phyloP scores from a whole-genome alignment of 1,140 invertebrate genomes.

The Heterodera schachtii region DNA sequence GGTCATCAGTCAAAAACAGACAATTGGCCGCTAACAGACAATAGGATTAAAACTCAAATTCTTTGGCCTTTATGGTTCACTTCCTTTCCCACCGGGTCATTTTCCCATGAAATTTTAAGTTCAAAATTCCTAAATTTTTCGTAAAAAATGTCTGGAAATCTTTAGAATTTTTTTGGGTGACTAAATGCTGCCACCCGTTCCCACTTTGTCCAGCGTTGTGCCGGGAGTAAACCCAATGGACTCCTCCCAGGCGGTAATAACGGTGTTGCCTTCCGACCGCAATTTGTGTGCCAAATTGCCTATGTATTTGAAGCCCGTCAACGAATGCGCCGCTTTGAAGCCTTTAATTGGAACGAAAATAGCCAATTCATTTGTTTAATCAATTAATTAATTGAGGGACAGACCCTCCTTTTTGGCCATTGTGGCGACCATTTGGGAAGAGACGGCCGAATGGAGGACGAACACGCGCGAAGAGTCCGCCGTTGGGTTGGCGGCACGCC shows the following conservation, averaged over 20 bases:
- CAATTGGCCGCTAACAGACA: no score
- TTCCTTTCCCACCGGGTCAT: no score
- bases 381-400: conserved; percentile 71
- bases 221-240: conserved; percentile 84
- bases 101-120: no score
- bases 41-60: no score
- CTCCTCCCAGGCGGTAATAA: conserved; percentile 91
- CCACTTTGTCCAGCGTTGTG: conserved; percentile 81
- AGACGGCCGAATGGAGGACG: conserved; percentile 91
- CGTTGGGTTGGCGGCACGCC: conserved; percentile 65
- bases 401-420: conserved; percentile 81
- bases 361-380: conserved; percentile 14
- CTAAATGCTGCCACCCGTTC: background rate
- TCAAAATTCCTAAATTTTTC: no score
- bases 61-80: no score
- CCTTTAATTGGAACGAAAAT: conserved; percentile 36
- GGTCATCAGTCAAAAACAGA: background rate
- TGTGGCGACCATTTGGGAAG: conserved; percentile 88
- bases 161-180: no score
- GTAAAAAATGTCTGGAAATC: no score
- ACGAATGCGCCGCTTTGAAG: conserved; percentile 76
- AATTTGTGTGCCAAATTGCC: conserved; percentile 83
- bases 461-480: conserved; percentile 66
- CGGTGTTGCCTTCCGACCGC: conserved; percentile 68
- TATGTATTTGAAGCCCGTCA: conserved; percentile 99